A percentile compares a stretch with the other conserved stretches of the same genome.
Conservation (phyloP, 2,113 vertebrate species). For the Nasalis larvatus region DNA sequence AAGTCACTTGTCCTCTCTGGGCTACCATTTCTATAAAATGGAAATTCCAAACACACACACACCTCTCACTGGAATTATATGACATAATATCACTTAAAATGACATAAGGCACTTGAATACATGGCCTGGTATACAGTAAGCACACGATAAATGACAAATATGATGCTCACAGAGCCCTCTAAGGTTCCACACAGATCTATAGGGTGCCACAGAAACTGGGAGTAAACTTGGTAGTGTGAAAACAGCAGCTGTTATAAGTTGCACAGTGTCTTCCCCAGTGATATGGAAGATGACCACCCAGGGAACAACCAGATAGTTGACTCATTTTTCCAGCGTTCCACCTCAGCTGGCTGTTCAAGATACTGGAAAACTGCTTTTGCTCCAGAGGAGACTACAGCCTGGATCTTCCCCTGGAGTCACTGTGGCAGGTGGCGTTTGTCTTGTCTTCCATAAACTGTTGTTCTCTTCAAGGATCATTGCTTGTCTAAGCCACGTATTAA, state of each 20-base stretch:
- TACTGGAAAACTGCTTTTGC: slow-evolving; percentile 53
- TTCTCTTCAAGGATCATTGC: slow-evolving; percentile 80
- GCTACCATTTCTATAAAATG: neutral
- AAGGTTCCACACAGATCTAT: neutral
- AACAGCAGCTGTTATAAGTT: slow-evolving; percentile 47
- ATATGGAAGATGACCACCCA: slow-evolving; percentile 31
- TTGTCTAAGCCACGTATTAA: slow-evolving; percentile 74
- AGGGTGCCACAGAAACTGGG: neutral
- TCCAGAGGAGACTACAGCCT: neutral
- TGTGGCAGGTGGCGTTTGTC: slow-evolving; percentile 66
- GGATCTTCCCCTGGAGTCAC: slow-evolving; percentile 8
- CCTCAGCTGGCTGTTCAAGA: slow-evolving; percentile 68
- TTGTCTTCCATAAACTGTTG: slow-evolving; percentile 75
- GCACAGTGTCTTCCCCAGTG: neutral
- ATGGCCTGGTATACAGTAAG: neutral
- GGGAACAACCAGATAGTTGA: slow-evolving; percentile 15
- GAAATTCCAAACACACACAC: neutral
- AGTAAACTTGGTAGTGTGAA: neutral
- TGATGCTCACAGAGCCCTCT: neutral
- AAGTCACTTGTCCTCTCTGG: neutral
- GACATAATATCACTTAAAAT: neutral
- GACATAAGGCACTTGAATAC: neutral
- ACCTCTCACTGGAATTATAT: neutral
- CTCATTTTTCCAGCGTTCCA: slow-evolving; percentile 61
- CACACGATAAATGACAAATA: neutral